Evolutionary conservation across 2,113 vertebrate species (phyloP), one percentile per base, ranked within the genome.

Genomic region (Chloropsis cyanopogon): DNA sequence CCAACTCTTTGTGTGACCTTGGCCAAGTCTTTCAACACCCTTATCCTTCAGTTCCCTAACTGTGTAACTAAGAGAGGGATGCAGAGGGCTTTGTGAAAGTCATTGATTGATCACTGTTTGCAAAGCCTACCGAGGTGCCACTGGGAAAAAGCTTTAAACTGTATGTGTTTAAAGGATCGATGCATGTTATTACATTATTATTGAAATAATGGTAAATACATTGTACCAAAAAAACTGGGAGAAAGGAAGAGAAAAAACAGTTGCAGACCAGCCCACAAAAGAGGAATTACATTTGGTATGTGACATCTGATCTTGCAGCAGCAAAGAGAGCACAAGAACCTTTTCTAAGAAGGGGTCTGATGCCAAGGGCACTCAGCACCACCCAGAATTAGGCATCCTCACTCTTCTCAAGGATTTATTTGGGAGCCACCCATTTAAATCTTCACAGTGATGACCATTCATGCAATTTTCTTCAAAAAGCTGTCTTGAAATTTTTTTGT

Each of bases 371-470:
- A 73, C 29, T 46, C 46, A 46, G 54, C 57, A 79, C 29, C 46
- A 61, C 54, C 14, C 66, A 81, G 71, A 79, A 86, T 81, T 42
- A 80, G 54, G 47, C 19, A 88, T 16, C 14, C 41, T 93, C 52
- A 26, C 70, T 86, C 50, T 66, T 54, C 84, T 96, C 79, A 95
- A 92, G 88, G 72, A 88, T 90, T 93, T 92, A 64, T 82, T 95
- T 95, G 82, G 90, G 83, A 87, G 46, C 29, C 53, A n/a, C 39
- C 18, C 29, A 44, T 54, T 83, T 93, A 90, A 95, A 54, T 70
- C 61, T 81, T 60, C 88, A 88, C 54, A 78, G 46, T 83, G 28
- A 57, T 81, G 82, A 57, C 33, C 44, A 75, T 86, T 93, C 65
- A 80, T 65, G 19, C 14, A 65, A 71, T 93, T 92, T 92, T 50